phyloP scores from a whole-genome alignment of 1,140 invertebrate genomes.

The Mizuhopecten yessoensis region DNA sequence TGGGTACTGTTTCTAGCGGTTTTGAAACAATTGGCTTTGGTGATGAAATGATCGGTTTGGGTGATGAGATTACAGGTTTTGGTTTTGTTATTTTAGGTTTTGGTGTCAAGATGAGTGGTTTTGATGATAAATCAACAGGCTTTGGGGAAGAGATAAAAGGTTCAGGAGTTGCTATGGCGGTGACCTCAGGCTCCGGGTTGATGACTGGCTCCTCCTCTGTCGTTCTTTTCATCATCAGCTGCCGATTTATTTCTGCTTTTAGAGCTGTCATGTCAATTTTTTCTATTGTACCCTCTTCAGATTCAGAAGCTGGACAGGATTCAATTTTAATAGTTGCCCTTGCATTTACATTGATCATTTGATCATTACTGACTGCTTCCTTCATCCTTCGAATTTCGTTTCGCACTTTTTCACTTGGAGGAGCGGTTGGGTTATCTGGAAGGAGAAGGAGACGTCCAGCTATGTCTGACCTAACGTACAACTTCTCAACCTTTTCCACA shows the following conservation, averaged over 20 bases:
- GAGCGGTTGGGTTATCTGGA: background rate
- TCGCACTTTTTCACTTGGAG: background rate
- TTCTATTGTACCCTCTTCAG: background rate
- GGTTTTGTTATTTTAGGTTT: background rate
- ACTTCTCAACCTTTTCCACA: background rate
- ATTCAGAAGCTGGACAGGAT: background rate
- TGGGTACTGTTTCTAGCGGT: background rate
- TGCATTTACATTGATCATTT: background rate
- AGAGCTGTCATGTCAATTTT: slow-evolving; percentile 14
- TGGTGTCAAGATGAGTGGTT: background rate
- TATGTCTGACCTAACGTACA: background rate
- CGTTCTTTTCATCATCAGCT: background rate
- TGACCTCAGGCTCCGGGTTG: background rate
- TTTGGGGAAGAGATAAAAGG: background rate
- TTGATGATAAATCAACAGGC: background rate
- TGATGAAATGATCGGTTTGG: background rate
- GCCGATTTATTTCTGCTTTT: slow-evolving; percentile 3
- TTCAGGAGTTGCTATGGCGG: background rate
- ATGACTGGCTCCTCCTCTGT: background rate
- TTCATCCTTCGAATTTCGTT: background rate
- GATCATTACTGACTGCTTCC: background rate
- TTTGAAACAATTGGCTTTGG: background rate
- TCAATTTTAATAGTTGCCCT: background rate
- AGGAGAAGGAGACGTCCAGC: background rate
- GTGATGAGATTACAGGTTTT: background rate